These are phyloP conservation scores for Syndactyla subalaris DNA, from an alignment of 2,797 vertebrate genomes.

Conservation along the genomic window DNA sequence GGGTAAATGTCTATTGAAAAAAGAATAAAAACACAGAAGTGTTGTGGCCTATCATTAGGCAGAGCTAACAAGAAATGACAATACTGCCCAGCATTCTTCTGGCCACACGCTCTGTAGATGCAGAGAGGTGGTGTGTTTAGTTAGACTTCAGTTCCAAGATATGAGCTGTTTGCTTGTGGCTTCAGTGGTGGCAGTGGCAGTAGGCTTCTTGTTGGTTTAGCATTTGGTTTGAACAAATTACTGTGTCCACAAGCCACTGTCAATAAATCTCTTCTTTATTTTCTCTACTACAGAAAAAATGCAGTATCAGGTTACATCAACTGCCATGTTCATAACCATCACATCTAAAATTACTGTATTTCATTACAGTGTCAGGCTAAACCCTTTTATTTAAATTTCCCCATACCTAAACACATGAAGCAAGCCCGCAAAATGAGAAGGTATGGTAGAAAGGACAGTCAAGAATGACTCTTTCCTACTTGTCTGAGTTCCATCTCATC, in stretches of 20 bases:
- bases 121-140: slow-evolving; percentile 23
- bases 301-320: not conserved
- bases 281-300: not conserved
- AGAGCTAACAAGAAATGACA: slow-evolving; percentile 50
- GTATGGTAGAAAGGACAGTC: not conserved
- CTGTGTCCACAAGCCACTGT: slow-evolving; percentile 2
- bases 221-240: slow-evolving; percentile 49
- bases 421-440: not conserved
- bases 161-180: not conserved
- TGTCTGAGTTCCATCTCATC: not conserved
- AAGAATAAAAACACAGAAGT: slow-evolving; percentile 49
- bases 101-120: not conserved
- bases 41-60: slow-evolving; percentile 25
- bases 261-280: not conserved
- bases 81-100: slow-evolving; percentile 17
- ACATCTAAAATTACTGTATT: not conserved
- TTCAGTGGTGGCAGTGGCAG: not conserved
- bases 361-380: not conserved
- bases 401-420: not conserved
- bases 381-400: not conserved
- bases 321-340: not conserved
- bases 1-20: slow-evolving; percentile 53
- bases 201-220: not conserved
- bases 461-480: not conserved
- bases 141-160: slow-evolving; percentile 57